Conservation (phyloP, 2,888 invertebrate genomes). For the Crepidodera aurea region DNA sequence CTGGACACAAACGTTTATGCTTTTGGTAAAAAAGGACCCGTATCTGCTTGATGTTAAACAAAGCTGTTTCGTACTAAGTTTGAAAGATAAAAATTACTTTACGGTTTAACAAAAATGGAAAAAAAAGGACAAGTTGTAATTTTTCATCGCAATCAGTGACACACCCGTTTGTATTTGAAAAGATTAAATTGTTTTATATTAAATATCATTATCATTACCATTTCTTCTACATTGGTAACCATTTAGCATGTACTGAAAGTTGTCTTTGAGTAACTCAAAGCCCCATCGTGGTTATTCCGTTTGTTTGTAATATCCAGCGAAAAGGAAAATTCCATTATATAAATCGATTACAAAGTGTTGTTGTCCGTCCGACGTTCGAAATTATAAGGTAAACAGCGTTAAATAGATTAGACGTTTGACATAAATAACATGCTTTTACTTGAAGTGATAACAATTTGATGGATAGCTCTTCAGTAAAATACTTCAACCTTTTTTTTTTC, state of each 20-base stretch:
- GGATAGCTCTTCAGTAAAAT: background rate
- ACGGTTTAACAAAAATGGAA: background rate
- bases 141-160: too few species aligned
- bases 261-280: too few species aligned
- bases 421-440: slow-evolving; percentile 21
- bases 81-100: background rate
- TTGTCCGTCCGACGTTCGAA: slow-evolving; percentile 3
- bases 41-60: background rate
- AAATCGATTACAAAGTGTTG: slow-evolving; percentile 11
- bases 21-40: slow-evolving; percentile 1
- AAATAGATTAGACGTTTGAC: slow-evolving; percentile 9
- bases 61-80: background rate
- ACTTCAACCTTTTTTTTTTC: background rate
- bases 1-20: background rate
- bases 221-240: too few species aligned
- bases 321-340: background rate
- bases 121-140: background rate
- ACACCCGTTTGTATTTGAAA: too few species aligned
- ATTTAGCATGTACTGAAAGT: too few species aligned
- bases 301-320: background rate
- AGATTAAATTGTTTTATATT: too few species aligned
- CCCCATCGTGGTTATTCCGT: background rate
- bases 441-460: slow-evolving; percentile 23
- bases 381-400: slow-evolving; percentile 15
- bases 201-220: too few species aligned